Evolutionary conservation across 1,140 invertebrate species (phyloP), one percentile per base, ranked within the genome.

Genomic region (Centruroides sculpturatus): DNA sequence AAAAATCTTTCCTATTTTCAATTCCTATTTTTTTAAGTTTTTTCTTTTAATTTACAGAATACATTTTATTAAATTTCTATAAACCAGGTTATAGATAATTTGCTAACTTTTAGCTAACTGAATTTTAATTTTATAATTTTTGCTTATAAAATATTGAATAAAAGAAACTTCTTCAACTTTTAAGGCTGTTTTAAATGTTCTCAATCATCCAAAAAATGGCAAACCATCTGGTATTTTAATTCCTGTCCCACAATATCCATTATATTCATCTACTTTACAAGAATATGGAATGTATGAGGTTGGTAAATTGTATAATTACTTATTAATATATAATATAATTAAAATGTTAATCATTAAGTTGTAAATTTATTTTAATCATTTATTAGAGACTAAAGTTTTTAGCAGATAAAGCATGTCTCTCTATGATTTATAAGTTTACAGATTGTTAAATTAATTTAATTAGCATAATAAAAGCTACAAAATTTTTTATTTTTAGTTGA

Each of bases 221-320:
- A 82, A 83, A 67, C 75, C 74, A 75, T 73, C 82, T 61, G 89
- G 92, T 51, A 83, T 98, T 0, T 85, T 98, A 86, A 87, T 98
- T 64, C 95, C 96, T 1, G 98, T 98, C 71, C 96, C 96, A 0
- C 93, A 98, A 73, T 99, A 99, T 78, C 96, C 96, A 11, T 76
- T 99, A 0, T 99, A 98, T 75, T 93, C 93, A 0, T 94, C 95
- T 3, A 87, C 91, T 0, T 77, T 98, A 35, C 85, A 89, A 12
- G 92, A 96, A 75, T 93, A 89, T 71, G 84, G 87, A 56, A 82
- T 97, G 69, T 65, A 75, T 12, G 86, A 89, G 69, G 77, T 77
- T 68, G 56, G 41, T 13, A 46, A n/a, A 47, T 56, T 65, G 13
- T n/a, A 35, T 23, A 35, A 54, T 13, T 64, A 10, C 1, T 57